Base-by-base conservation (phyloP, 2,797 vertebrate species). In the Pogonophryne albipinna region DNA sequence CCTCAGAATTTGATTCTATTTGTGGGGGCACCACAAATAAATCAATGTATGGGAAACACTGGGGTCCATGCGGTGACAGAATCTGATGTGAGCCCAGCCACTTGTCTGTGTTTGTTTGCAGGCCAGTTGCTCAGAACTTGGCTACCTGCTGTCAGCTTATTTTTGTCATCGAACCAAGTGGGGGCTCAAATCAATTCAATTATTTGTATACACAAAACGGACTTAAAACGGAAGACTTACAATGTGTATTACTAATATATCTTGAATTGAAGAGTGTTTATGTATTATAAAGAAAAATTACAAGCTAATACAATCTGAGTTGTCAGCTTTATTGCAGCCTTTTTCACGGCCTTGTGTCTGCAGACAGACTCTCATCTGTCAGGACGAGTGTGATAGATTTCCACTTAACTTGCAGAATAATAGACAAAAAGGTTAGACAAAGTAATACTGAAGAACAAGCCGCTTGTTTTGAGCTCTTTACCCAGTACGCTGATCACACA, bases 401-500 rank as follows among this genome's bases (percentile, higher is more conserved):
- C 73, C n/a, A 77, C 56, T 70, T 55, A 51, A 77, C 16, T 17
- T 38, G 44, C 51, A 61, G 53, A 73, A 67, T 64, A 66, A 76
- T 42, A 45, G 42, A 75, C 49, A 71, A 63, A 38, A 81, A 31
- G 31, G 73, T 38, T 4, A 50, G 7, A 53, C 41, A 65, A 50
- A 67, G 67, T 59, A 46, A 74, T 61, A 52, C 34, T 3, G 51
- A 45, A 55, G 52, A 80, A 62, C 46, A 34, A 69, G 42, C 14
- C 17, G 31, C 57, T 66, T 76, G 50, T 80, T 74, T 79, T 78
- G 47, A 77, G 68, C 63, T 75, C 47, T 74, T 84, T 80, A 79
- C 68, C 53, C 72, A 76, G 71, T 70, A 9, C 38, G 13, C 66
- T 71, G 85, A 86, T 88, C 70, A 84, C 69, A 85, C 51, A 87